Conservation (phyloP, 1,140 invertebrate species). For the Ostrea denselamellosa region DNA sequence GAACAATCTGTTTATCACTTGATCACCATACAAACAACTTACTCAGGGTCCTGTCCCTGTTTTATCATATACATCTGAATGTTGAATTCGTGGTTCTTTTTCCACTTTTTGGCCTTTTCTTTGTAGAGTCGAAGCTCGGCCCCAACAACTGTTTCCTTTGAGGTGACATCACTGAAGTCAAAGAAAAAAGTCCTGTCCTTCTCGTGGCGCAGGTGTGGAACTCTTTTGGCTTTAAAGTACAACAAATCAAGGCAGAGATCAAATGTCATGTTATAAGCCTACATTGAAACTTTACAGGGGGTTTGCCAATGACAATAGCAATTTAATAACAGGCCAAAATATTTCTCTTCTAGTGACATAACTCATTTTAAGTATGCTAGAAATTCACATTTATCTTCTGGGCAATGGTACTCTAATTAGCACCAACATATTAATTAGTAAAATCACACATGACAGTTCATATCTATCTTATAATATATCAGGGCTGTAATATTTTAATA, state of each 20-base stretch:
- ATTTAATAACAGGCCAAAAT: conserved; percentile 24
- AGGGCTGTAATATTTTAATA: background rate
- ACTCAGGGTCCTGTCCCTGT: conserved; percentile 72
- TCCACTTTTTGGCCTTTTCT: conserved; percentile 57
- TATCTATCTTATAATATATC: background rate
- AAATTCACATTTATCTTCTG: conserved; percentile 23
- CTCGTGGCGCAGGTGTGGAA: conserved; percentile 84
- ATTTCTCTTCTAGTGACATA: conserved; percentile 13
- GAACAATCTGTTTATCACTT: background rate
- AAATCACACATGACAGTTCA: background rate
- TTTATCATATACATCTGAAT: conserved; percentile 66
- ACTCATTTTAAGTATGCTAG: background rate
- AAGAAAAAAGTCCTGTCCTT: conserved; percentile 93
- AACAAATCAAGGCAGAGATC: conserved; percentile 48
- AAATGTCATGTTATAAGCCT: conserved; percentile 1
- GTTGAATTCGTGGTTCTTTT: conserved; percentile 57
- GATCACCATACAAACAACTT: conserved; percentile 51
- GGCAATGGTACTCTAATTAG: conserved; percentile 22
- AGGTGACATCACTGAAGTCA: conserved; percentile 89
- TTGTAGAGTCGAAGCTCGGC: conserved; percentile 92
- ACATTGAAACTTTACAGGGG: background rate
- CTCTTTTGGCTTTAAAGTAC: conserved; percentile 68
- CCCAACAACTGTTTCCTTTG: conserved; percentile 88
- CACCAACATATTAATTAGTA: background rate
- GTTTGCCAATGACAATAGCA: background rate